phyloP scores from a whole-genome alignment of 1,140 invertebrate genomes.

The Saxidomus purpurata region DNA sequence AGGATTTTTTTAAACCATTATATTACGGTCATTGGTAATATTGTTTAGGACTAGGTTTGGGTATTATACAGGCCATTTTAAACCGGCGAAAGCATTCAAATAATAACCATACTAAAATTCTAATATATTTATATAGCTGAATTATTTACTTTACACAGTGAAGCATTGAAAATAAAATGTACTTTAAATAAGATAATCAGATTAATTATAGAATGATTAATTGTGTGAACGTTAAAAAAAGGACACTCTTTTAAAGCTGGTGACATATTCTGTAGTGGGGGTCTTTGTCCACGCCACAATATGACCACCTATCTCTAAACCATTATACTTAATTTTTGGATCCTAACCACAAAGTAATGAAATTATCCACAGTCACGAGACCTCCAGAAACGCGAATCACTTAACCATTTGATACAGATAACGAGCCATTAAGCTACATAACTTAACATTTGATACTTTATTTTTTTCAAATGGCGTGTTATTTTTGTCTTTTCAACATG shows the following conservation, averaged over 20 bases:
- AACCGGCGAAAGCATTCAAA: no score
- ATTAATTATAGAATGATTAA: constrained; percentile 13
- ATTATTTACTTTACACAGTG: not conserved
- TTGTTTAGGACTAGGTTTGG: no score
- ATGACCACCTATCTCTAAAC: constrained; percentile 3
- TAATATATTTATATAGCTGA: not conserved
- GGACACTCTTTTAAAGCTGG: not conserved
- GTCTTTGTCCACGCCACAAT: constrained; percentile 1
- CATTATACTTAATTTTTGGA: constrained; percentile 19
- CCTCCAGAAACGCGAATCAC: not conserved
- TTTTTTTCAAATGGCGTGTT: not conserved
- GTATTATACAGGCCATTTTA: no score
- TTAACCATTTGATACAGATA: not conserved
- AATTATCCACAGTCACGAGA: constrained; percentile 7
- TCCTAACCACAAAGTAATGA: not conserved
- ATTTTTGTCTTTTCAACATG: not conserved
- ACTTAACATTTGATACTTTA: not conserved
- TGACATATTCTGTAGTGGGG: constrained; percentile 4
- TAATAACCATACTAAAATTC: no score
- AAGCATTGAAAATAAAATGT: constrained; percentile 4
- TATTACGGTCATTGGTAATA: no score
- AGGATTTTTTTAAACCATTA: no score
- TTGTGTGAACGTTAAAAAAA: not conserved
- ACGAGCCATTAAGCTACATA: not conserved
- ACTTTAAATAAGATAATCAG: not conserved